phyloP scores from a whole-genome alignment of 53 echinoderm and acorn worm species.

The Holothuria leucospilota region DNA sequence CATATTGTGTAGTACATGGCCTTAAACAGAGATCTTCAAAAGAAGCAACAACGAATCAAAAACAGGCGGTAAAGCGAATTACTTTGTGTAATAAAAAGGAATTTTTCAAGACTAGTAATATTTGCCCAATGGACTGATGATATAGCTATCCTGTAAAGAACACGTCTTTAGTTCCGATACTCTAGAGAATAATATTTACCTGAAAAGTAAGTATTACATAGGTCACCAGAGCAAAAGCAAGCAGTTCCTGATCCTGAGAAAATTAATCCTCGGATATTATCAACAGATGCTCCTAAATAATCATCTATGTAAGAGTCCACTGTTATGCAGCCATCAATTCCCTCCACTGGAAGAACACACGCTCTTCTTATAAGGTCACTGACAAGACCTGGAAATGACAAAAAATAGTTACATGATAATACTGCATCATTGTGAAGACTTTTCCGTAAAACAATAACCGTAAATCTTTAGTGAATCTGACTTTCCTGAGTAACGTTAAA shows the following conservation, averaged over 20 bases:
- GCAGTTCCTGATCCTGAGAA: background rate
- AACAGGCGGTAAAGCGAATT: no score
- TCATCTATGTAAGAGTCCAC: conserved; percentile 7
- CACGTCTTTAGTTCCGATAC: no score
- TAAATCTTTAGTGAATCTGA: no score
- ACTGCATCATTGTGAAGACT: no score
- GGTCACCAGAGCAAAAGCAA: conserved; percentile 16
- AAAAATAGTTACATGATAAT: no score
- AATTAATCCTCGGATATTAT: background rate
- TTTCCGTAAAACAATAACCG: no score
- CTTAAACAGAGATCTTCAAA: conserved; percentile 2
- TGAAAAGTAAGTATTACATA: background rate
- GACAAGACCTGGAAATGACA: background rate
- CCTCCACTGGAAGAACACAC: background rate
- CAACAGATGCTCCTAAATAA: background rate
- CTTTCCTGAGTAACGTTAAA: no score
- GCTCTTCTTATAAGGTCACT: background rate
- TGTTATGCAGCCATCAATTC: conserved; percentile 20
- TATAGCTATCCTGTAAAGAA: no score
- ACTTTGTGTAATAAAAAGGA: no score
- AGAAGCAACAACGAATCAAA: no score
- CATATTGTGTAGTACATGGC: background rate
- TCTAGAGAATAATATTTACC: background rate
- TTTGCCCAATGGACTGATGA: no score
- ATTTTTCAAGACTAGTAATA: no score